phyloP scores from a whole-genome alignment of 2,888 invertebrate genomes.

The Mesorhabditis belari region DNA sequence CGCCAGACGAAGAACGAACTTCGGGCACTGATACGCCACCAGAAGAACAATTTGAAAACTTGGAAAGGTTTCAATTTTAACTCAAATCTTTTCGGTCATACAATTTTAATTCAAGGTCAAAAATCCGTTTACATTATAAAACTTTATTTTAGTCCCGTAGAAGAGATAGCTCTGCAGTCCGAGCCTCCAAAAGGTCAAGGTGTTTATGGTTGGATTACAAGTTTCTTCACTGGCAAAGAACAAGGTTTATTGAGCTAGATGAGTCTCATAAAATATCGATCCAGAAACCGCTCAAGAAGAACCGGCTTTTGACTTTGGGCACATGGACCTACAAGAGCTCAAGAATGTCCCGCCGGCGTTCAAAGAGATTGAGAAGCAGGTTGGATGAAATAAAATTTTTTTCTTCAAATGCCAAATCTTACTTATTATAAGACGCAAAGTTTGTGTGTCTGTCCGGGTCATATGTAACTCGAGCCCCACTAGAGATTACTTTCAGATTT shows the following conservation, averaged over 20 bases:
- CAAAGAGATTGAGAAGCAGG: slow-evolving; percentile 11
- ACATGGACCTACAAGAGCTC: slow-evolving; percentile 17
- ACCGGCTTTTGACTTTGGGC: slow-evolving; percentile 21
- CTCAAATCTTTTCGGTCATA: background rate
- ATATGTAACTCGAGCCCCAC: background rate
- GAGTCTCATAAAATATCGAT: slow-evolving; percentile 1
- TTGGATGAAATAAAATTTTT: background rate
- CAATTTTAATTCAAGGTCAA: too few relatives aligned
- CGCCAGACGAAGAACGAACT: background rate
- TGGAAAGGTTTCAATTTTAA: background rate
- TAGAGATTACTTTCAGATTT: too few relatives aligned
- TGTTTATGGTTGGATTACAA: slow-evolving; percentile 43
- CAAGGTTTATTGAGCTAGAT: slow-evolving; percentile 1
- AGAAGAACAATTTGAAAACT: background rate
- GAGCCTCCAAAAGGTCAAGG: slow-evolving; percentile 17
- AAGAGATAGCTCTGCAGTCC: background rate
- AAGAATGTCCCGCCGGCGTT: slow-evolving; percentile 7
- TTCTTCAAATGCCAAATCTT: background rate
- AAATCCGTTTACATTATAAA: too few relatives aligned
- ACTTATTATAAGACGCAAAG: too few relatives aligned
- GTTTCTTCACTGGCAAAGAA: slow-evolving; percentile 30
- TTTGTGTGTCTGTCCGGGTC: background rate
- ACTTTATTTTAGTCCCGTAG: slow-evolving; percentile 6
- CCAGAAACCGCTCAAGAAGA: slow-evolving; percentile 5
- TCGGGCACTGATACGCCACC: background rate